These are phyloP conservation scores for Cepphus grylle DNA, from an alignment of 2,113 vertebrate species.

Conservation along the genomic window DNA sequence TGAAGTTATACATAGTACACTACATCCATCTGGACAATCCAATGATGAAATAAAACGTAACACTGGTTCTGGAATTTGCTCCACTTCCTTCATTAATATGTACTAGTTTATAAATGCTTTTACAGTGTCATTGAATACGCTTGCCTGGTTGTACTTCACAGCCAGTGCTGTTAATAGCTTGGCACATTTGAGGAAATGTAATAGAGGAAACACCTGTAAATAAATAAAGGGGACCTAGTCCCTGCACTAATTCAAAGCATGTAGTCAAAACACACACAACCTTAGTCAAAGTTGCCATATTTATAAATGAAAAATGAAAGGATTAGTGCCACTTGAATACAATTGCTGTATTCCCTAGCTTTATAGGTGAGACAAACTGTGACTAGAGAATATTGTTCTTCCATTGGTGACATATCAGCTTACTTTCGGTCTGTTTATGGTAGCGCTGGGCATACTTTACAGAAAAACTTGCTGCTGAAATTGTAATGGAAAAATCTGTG, in stretches of 20 bases:
- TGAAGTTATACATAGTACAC: accelerated
- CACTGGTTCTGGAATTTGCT: not conserved
- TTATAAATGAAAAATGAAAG: not conserved
- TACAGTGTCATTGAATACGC: not conserved
- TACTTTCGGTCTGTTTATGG: constrained; percentile 16
- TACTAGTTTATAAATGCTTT: not conserved
- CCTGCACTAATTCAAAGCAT: not conserved
- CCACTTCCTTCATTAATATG: not conserved
- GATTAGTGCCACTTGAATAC: not conserved
- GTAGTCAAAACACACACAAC: not conserved
- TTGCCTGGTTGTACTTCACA: not conserved
- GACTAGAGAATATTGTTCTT: constrained; percentile 28
- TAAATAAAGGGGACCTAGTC: not conserved
- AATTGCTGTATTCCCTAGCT: not conserved
- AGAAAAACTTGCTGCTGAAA: not conserved
- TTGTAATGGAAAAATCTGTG: constrained; percentile 20
- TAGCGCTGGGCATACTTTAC: not conserved
- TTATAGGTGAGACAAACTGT: not conserved
- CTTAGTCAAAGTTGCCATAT: not conserved
- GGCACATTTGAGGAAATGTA: not conserved
- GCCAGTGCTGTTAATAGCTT: not conserved
- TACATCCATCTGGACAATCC: not conserved
- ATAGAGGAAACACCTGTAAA: not conserved
- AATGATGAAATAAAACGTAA: not conserved
- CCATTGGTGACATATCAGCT: not conserved